phyloP scores from a whole-genome alignment of 2,113 vertebrate species.

The Riparia riparia region DNA sequence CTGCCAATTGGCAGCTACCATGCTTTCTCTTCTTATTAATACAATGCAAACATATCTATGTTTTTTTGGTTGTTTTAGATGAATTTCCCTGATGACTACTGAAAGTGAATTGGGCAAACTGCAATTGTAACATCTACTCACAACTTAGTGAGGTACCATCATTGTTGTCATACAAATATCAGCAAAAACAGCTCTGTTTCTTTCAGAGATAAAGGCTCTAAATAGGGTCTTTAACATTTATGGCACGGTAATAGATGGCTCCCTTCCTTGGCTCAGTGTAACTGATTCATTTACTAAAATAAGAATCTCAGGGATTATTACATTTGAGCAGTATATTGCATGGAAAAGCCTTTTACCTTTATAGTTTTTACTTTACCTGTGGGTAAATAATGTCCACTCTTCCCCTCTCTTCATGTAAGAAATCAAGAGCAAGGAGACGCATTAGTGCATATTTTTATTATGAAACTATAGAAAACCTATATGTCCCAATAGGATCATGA shows the following conservation, averaged over 20 bases:
- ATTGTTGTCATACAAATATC: conserved; percentile 56
- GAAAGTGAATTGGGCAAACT: conserved; percentile 73
- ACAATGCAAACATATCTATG: conserved; percentile 78
- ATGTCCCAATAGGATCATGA: conserved; percentile 61
- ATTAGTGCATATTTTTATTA: conserved; percentile 65
- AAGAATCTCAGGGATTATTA: conserved; percentile 68
- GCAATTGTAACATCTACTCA: conserved; percentile 56
- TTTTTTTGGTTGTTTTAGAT: conserved; percentile 75
- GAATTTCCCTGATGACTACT: conserved; percentile 79
- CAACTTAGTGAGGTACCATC: conserved; percentile 66
- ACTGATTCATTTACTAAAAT: conserved; percentile 76
- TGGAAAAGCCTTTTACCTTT: conserved; percentile 69
- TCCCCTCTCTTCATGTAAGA: conserved; percentile 27
- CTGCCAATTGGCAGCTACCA: conserved; percentile 83
- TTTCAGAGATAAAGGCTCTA: conserved; percentile 61
- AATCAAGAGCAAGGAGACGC: conserved; percentile 54
- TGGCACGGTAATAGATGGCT: conserved; percentile 53
- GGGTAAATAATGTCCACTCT: conserved; percentile 55
- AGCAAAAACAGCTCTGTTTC: conserved; percentile 71
- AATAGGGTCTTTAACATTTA: conserved; percentile 74
- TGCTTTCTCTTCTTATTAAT: conserved; percentile 80
- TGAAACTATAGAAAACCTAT: conserved; percentile 60
- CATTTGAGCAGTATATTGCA: conserved; percentile 61
- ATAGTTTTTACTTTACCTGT: conserved; percentile 70
- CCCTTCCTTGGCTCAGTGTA: conserved; percentile 46